Conservation (phyloP, 1,140 invertebrate genomes). For the Mya arenaria region DNA sequence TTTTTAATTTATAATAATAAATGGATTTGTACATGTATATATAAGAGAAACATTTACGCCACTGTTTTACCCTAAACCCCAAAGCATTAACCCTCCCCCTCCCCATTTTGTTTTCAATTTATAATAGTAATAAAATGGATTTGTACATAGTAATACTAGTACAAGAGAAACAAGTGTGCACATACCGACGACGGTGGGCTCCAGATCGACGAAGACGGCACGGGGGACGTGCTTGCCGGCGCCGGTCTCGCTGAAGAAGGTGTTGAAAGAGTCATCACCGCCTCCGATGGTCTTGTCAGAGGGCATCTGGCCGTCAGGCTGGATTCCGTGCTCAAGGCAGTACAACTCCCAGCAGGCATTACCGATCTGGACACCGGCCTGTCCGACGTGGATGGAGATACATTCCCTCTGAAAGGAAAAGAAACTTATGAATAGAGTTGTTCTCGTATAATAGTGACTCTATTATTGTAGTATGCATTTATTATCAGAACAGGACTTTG, state of each 20-base stretch:
- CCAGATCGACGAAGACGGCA: constrained; percentile 91
- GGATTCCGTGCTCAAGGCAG: constrained; percentile 93
- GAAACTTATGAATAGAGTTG: not conserved
- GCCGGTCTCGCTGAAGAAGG: constrained; percentile 84
- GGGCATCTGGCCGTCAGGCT: constrained; percentile 87
- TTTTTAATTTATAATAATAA: no score
- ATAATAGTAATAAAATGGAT: no score
- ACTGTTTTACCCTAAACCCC: no score
- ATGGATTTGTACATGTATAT: no score
- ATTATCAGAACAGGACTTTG: no score
- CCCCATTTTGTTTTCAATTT: no score
- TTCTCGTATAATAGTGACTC: no score
- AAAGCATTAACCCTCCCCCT: no score
- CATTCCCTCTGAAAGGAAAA: constrained; percentile 84
- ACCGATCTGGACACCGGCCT: constrained; percentile 94
- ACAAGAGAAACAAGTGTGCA: no score
- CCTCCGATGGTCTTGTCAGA: constrained; percentile 82
- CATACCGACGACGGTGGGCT: constrained; percentile 92
- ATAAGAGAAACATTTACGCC: no score
- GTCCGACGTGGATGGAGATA: constrained; percentile 92
- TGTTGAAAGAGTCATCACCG: constrained; percentile 77
- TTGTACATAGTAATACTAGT: no score
- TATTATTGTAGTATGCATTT: no score
- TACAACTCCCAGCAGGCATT: constrained; percentile 92
- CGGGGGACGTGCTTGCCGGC: constrained; percentile 93